These are phyloP conservation scores for Paracyprichromis sp. DNA, from an alignment of 2,113 vertebrate genomes.

Conservation along the genomic window DNA sequence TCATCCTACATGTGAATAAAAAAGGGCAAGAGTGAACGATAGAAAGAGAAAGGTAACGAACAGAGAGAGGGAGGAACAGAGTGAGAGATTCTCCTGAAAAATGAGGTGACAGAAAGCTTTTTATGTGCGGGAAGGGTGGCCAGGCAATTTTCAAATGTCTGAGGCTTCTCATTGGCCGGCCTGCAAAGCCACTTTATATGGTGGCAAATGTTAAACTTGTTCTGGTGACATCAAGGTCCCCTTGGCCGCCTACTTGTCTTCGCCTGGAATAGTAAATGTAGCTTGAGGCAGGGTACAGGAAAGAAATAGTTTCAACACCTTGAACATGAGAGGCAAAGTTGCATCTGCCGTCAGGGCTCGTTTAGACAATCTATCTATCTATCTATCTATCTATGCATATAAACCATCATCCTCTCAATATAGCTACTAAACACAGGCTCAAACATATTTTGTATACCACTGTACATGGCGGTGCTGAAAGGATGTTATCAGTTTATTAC, in stretches of 20 bases:
- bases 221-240: constrained; percentile 57
- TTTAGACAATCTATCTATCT: accelerated
- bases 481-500: constrained; percentile 21
- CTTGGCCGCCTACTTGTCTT: constrained; percentile 29
- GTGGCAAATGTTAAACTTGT: constrained; percentile 59
- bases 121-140: constrained; percentile 28
- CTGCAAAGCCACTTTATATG: constrained; percentile 45
- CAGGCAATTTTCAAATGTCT: constrained; percentile 58
- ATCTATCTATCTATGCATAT: background rate
- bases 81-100: constrained; percentile 40
- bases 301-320: background rate
- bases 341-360: background rate
- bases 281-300: background rate
- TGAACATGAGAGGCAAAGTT: background rate
- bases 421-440: background rate
- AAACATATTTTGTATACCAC: background rate
- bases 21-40: background rate
- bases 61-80: background rate
- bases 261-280: constrained; percentile 46
- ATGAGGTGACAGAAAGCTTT: constrained; percentile 61
- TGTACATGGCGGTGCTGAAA: background rate
- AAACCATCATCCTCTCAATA: background rate
- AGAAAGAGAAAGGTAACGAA: background rate
- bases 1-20: background rate
- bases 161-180: constrained; percentile 50